Base-by-base conservation (phyloP, 2,888 invertebrate genomes). In the Archaeoteleia sp. region DNA sequence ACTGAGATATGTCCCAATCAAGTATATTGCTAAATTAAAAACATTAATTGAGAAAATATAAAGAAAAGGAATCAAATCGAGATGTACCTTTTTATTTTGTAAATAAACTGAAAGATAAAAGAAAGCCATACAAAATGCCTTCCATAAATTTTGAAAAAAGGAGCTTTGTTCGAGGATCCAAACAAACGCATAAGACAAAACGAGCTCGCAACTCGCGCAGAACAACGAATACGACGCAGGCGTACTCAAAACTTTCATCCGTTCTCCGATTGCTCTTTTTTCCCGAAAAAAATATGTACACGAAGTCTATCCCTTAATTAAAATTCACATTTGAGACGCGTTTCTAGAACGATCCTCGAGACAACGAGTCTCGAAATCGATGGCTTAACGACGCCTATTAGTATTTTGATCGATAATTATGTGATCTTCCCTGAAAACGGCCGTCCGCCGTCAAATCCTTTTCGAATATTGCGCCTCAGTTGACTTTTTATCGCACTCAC, bases 281-380 rank as follows among this genome's bases (percentile, higher is more conserved):
- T 35, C 29, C 17, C 58, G 39, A 61, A 61, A 71, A n/a, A 63
- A 71, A 58, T 76, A 76, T 76, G 60, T 76, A 76, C 76, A 76
- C 42, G 67, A 70, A 70, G 17, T 71, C 67, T 76, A 69, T 14
- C 8, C 10, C 46, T 27, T 37, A 13, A 39, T 37, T 39, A 25
- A 39, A 72, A 73, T 69, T 76, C 74, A 71, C 75, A 71, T 75
- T 66, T 2, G 73, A 75, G 76, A 67, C 76, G 67, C 69, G 45
- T 62, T 43, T 48, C 69, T 46, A 66, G 70, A 73, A 46, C n/a
- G 34, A 58, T 58, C 39, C 51, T 49, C 32, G 45, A 55, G 51
- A 53, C 13, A 14, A 35, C 7, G 14, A 14, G 15, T 35, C 12
- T 25, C n/a, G 23, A 42, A 10, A 39, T 20, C 7, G 9, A 42